Evolutionary conservation across 37 sponge, comb jelly and placozoan genomes (phyloP).

Genomic region (Agelas oroides): DNA sequence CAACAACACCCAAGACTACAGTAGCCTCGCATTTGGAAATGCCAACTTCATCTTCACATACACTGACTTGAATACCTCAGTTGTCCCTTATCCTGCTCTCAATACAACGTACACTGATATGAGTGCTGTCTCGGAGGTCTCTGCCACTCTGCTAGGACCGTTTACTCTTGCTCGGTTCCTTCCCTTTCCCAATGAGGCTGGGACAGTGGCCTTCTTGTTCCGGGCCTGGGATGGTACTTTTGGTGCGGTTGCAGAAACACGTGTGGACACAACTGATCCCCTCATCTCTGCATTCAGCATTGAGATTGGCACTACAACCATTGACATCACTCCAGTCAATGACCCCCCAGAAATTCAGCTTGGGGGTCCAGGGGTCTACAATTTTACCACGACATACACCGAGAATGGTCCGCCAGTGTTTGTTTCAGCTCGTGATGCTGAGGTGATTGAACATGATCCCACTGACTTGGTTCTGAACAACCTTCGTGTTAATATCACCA

Average conservation of each 20-base stretch:
- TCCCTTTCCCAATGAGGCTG: slow-evolving; percentile 31
- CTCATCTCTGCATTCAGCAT: slow-evolving; percentile 57
- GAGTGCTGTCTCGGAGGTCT: slow-evolving; percentile 26
- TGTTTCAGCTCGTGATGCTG: slow-evolving; percentile 31
- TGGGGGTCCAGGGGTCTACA: slow-evolving; percentile 32
- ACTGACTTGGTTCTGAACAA: slow-evolving; percentile 22
- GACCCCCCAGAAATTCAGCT: slow-evolving; percentile 65
- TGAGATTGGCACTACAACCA: slow-evolving; percentile 20
- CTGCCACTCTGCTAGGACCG: slow-evolving; percentile 54
- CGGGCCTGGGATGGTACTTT: slow-evolving; percentile 70
- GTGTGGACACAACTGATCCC: slow-evolving; percentile 50
- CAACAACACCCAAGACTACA: not conserved
- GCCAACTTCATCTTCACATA: slow-evolving; percentile 28
- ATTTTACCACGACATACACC: slow-evolving; percentile 52
- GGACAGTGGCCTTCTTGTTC: slow-evolving; percentile 27
- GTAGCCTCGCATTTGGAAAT: not conserved
- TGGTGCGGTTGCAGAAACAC: slow-evolving; percentile 15
- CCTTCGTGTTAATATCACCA: slow-evolving; percentile 44
- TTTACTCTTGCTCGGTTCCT: slow-evolving; percentile 43
- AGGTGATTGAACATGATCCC: slow-evolving; percentile 48
- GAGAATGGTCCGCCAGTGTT: slow-evolving; percentile 45
- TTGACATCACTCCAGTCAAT: slow-evolving; percentile 54
- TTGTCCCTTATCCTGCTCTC: not conserved
- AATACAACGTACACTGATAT: not conserved
- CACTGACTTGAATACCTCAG: not conserved